These are phyloP conservation scores for Vombatus ursinus DNA, from an alignment of 2,113 vertebrate species.

Conservation along the genomic window DNA sequence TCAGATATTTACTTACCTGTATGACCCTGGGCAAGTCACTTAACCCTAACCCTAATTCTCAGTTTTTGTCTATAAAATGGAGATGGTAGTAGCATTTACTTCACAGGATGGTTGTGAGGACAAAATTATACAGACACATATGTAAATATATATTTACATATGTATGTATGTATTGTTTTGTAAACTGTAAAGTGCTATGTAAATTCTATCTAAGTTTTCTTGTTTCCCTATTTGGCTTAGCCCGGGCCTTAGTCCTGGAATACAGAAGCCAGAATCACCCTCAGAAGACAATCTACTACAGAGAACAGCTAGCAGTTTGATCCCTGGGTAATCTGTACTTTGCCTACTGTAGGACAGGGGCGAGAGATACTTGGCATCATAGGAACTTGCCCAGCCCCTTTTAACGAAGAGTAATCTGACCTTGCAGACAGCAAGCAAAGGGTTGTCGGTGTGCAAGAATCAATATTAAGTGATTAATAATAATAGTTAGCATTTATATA, in stretches of 20 bases:
- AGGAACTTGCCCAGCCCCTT: background rate
- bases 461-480: background rate
- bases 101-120: background rate
- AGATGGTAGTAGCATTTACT: rapidly evolving
- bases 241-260: background rate
- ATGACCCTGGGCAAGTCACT: background rate
- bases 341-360: background rate
- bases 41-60: background rate
- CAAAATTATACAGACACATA: background rate
- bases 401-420: background rate
- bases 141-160: background rate
- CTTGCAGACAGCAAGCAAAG: background rate
- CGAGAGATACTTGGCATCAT: background rate
- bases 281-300: background rate
- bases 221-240: background rate
- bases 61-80: background rate
- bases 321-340: background rate
- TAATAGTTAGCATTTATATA: background rate
- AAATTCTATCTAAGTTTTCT: background rate
- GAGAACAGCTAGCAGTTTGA: background rate
- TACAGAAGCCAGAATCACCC: background rate
- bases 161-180: no score
- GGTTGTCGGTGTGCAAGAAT: background rate
- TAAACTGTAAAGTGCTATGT: background rate
- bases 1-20: background rate